phyloP scores from a whole-genome alignment of 1,140 invertebrate genomes.

The Zelostemma sp. region DNA sequence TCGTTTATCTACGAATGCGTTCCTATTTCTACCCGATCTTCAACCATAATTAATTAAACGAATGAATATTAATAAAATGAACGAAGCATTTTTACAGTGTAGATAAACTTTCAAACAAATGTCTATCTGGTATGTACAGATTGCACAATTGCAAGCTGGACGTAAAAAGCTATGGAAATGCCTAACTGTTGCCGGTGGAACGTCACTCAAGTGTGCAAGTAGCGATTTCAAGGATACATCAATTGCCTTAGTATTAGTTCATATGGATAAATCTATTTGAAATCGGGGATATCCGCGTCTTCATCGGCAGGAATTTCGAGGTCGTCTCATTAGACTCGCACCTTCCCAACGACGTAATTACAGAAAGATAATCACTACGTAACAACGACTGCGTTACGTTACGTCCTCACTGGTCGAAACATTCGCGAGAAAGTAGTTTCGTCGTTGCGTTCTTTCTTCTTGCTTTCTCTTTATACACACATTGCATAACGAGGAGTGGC shows the following conservation, averaged over 20 bases:
- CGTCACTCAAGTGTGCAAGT: neutral
- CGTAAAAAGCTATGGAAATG: no score
- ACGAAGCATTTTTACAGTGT: no score
- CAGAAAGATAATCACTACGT: conserved; percentile 30
- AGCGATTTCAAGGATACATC: conserved; percentile 21
- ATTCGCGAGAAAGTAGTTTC: conserved; percentile 62
- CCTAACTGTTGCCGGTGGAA: neutral
- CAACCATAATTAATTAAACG: no score
- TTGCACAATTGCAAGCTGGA: no score
- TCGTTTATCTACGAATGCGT: no score
- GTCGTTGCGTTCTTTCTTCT: conserved; percentile 61
- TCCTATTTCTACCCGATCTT: no score
- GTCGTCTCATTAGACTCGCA: conserved; percentile 25
- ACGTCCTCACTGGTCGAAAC: conserved; percentile 56
- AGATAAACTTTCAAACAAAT: no score
- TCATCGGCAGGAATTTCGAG: conserved; percentile 32
- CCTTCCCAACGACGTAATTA: conserved; percentile 46
- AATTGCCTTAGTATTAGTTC: conserved; percentile 40
- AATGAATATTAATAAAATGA: no score
- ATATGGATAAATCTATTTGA: neutral
- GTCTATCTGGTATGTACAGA: no score
- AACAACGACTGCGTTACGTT: conserved; percentile 44
- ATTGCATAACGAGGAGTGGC: conserved; percentile 62
- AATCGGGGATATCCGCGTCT: conserved; percentile 5
- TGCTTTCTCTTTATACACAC: conserved; percentile 64